phyloP scores from a whole-genome alignment of 2,888 invertebrate species.

The Anorthoa munda region DNA sequence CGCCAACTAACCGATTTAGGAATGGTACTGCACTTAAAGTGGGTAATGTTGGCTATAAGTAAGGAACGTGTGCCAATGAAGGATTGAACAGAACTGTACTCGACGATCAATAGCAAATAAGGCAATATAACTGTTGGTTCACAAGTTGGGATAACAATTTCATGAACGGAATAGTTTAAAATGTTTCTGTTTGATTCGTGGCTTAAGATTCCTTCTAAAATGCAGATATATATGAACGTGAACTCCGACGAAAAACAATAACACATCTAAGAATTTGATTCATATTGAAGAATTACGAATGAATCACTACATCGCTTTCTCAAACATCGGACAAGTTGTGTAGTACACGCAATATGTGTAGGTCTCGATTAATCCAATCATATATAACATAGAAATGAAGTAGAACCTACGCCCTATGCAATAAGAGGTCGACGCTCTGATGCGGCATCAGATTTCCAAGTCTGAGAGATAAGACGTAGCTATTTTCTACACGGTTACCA shows the following conservation, averaged over 20 bases:
- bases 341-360: constrained; percentile 14
- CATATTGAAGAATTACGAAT: neutral
- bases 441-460: constrained; percentile 58
- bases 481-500: constrained; percentile 30
- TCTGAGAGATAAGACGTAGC: constrained; percentile 36
- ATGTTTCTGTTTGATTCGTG: neutral
- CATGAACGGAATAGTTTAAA: constrained; percentile 13
- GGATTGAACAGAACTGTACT: constrained; percentile 33
- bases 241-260: neutral
- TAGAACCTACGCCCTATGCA: constrained; percentile 26
- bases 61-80: constrained; percentile 38
- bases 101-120: constrained; percentile 10
- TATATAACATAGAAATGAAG: constrained; percentile 38
- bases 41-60: constrained; percentile 49
- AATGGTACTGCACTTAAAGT: constrained; percentile 56
- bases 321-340: constrained; percentile 5
- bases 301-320: constrained; percentile 19
- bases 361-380: constrained; percentile 50
- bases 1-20: constrained; percentile 70
- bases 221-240: neutral
- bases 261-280: constrained; percentile 1
- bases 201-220: neutral
- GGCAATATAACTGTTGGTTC: constrained; percentile 47
- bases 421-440: constrained; percentile 60
- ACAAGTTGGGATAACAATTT: neutral